These are phyloP conservation scores for Smithornis capensis DNA, from an alignment of 2,113 vertebrate genomes.

Conservation along the genomic window DNA sequence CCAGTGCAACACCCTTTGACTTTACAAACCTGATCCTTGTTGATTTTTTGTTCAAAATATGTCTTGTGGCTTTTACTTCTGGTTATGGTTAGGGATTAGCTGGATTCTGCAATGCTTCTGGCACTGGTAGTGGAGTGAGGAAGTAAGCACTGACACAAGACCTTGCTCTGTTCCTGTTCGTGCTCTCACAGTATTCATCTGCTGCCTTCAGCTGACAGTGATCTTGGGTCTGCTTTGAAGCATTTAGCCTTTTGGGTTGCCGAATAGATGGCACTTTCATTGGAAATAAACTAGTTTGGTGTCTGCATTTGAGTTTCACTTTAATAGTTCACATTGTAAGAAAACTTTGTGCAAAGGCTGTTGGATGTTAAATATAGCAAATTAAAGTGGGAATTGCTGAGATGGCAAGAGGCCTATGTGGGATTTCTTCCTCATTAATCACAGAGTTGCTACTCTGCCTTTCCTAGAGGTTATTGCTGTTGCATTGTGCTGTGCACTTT, in stretches of 20 bases:
- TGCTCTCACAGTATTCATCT: neutral
- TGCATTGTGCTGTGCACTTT: neutral
- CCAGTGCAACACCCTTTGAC: neutral
- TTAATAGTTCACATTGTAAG: rapidly evolving
- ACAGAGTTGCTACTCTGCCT: neutral
- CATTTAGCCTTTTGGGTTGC: neutral
- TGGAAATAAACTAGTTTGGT: neutral
- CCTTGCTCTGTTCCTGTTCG: neutral
- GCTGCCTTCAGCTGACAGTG: neutral
- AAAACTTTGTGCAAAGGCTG: neutral
- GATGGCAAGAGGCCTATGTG: neutral
- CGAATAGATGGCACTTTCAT: neutral
- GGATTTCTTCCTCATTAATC: neutral
- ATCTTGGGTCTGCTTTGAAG: neutral
- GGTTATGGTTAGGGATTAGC: neutral
- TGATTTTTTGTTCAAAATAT: neutral
- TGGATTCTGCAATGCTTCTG: neutral
- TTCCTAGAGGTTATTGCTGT: neutral
- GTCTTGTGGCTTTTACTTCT: neutral
- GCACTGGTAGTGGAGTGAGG: neutral
- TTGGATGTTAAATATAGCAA: neutral
- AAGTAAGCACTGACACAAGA: neutral
- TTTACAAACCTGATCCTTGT: neutral
- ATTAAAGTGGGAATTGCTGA: neutral
- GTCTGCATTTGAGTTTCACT: neutral